Evolutionary conservation across 2,888 invertebrate species (phyloP).

Genomic region (Melieria picta): DNA sequence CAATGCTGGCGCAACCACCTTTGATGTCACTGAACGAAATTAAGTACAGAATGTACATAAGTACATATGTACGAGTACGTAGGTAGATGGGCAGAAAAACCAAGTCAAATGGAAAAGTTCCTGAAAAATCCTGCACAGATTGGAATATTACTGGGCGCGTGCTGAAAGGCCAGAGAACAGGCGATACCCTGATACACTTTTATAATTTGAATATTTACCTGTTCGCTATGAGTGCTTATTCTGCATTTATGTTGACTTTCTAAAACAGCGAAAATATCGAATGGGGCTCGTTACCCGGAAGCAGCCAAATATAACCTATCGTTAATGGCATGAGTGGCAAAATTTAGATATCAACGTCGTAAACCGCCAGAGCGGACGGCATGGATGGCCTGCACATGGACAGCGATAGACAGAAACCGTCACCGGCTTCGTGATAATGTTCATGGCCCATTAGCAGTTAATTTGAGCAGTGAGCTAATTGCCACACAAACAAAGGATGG

Average conservation of each 20-base stretch:
- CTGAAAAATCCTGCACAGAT: too few species aligned
- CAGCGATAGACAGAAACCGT: background rate
- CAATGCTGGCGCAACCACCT: background rate
- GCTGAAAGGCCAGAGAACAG: too few species aligned
- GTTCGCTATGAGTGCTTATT: too few species aligned
- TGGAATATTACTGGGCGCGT: too few species aligned
- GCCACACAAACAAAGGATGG: background rate
- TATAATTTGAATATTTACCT: too few species aligned
- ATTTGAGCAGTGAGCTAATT: background rate
- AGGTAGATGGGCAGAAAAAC: too few species aligned
- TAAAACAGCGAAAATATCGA: background rate
- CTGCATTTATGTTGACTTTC: too few species aligned
- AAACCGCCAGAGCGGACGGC: background rate
- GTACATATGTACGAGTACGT: too few species aligned
- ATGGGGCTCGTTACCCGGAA: slow-evolving; percentile 1
- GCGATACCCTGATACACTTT: too few species aligned
- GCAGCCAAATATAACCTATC: slow-evolving; percentile 15
- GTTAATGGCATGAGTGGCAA: slow-evolving; percentile 2
- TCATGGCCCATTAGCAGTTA: slow-evolving; percentile 11
- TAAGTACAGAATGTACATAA: too few species aligned
- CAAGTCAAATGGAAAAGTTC: too few species aligned
- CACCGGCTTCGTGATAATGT: background rate
- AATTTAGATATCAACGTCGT: background rate
- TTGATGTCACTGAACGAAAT: too few species aligned
- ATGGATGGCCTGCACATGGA: background rate